Conservation (phyloP, 2,113 vertebrate species). For the Mesembrinibis cayennensis region DNA sequence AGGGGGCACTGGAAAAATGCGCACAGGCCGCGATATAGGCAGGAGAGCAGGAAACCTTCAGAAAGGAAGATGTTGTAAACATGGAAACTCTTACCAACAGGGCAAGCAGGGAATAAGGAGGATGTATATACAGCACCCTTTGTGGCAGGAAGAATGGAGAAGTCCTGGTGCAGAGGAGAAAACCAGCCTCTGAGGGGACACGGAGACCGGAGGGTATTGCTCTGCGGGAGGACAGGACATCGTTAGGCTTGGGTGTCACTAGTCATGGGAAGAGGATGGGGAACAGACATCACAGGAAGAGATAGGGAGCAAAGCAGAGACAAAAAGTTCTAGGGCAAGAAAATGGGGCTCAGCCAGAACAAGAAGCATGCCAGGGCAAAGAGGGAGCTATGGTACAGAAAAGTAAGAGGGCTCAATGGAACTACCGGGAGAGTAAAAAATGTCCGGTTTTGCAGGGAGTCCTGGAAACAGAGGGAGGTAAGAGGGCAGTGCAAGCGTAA, state of each 20-base stretch:
- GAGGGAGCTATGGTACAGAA: not conserved
- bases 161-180: not conserved
- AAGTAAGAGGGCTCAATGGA: not conserved
- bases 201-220: not conserved
- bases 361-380: not conserved
- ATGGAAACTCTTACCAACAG: not conserved
- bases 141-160: not conserved
- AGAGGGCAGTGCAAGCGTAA: not conserved
- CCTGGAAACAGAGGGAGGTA: not conserved
- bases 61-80: not conserved
- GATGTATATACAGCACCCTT: not conserved
- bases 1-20: not conserved
- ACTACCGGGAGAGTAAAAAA: not conserved
- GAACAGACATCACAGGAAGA: not conserved
- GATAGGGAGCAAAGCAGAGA: not conserved
- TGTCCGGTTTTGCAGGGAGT: not conserved
- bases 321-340: not conserved
- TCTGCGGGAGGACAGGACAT: not conserved
- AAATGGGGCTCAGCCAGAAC: not conserved
- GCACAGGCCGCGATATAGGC: not conserved
- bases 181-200: not conserved
- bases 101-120: not conserved
- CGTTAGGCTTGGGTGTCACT: not conserved
- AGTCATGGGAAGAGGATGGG: not conserved
- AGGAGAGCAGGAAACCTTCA: not conserved